phyloP scores from a whole-genome alignment of 2,113 vertebrate species.

The Nibea coibor region DNA sequence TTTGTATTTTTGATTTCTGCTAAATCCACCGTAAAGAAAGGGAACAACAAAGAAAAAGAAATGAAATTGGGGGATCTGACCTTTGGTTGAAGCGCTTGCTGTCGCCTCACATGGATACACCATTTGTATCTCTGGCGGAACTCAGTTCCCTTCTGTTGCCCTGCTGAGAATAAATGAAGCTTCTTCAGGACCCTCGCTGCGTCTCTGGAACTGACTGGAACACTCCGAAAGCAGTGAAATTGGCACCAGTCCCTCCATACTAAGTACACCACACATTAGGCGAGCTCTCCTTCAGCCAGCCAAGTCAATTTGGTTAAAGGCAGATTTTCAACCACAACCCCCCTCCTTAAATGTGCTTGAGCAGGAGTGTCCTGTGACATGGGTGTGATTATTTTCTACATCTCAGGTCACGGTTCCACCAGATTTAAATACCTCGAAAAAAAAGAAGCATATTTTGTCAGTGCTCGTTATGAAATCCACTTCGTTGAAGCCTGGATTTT shows the following conservation, averaged over 20 bases:
- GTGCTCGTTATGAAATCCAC: not conserved
- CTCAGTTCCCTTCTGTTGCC: constrained; percentile 65
- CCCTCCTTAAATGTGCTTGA: constrained; percentile 9
- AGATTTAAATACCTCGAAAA: not conserved
- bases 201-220: constrained; percentile 70
- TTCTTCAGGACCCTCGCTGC: constrained; percentile 74
- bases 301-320: constrained; percentile 72
- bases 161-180: constrained; percentile 80
- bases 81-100: constrained; percentile 68
- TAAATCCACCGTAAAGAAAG: not conserved
- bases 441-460: not conserved
- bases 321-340: constrained; percentile 49
- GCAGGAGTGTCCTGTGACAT: constrained; percentile 8
- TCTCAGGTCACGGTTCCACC: not conserved
- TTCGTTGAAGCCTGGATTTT: not conserved
- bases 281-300: constrained; percentile 36
- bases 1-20: constrained; percentile 32
- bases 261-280: constrained; percentile 66
- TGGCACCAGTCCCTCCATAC: constrained; percentile 65
- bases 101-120: constrained; percentile 62
- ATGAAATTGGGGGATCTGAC: constrained; percentile 55
- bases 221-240: constrained; percentile 62
- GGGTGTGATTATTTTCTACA: constrained; percentile 8
- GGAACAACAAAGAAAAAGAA: constrained; percentile 10
- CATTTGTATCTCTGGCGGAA: constrained; percentile 71